Percentiles rank a stretch among this genome's conserved stretches.
phyloP scores from a whole-genome alignment of 2,797 vertebrate genomes.

The Coreius guichenoti region DNA sequence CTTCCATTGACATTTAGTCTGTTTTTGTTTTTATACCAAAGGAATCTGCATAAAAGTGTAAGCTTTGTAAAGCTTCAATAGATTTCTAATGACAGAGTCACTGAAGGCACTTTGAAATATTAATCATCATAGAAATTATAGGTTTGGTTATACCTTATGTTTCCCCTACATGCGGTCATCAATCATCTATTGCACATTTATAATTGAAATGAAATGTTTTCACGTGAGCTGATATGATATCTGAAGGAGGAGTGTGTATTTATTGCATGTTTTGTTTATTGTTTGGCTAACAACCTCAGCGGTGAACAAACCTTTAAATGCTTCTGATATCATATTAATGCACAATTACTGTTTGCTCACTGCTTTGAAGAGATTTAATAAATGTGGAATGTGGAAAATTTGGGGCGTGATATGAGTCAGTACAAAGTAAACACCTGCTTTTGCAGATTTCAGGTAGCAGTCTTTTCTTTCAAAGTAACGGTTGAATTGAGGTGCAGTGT shows the following conservation, averaged over 20 bases:
- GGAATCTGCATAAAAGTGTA: not conserved
- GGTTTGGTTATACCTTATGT: not conserved
- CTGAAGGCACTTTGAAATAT: constrained; percentile 27
- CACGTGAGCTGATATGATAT: not conserved
- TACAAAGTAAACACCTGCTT: not conserved
- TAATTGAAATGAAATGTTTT: not conserved
- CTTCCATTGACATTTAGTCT: not conserved
- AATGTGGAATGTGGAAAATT: not conserved
- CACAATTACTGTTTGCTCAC: not conserved
- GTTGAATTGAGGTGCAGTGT: not conserved
- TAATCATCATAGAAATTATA: not conserved
- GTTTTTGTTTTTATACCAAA: not conserved
- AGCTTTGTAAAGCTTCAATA: not conserved
- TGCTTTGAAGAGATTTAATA: not conserved
- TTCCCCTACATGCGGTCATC: not conserved
- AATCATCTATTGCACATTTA: not conserved
- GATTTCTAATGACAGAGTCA: not conserved
- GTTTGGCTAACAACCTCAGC: not conserved
- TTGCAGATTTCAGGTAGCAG: not conserved
- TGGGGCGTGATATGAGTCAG: not conserved
- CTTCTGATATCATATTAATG: not conserved
- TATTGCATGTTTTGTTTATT: constrained; percentile 8
- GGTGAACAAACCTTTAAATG: not conserved
- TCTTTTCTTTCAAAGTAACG: not conserved
- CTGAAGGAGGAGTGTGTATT: not conserved